A percentile compares a stretch with the other conserved stretches of the same genome.
These are phyloP conservation scores for Drosophila planitibia DNA, from an alignment of 2,888 invertebrate genomes.

Conservation along the genomic window DNA sequence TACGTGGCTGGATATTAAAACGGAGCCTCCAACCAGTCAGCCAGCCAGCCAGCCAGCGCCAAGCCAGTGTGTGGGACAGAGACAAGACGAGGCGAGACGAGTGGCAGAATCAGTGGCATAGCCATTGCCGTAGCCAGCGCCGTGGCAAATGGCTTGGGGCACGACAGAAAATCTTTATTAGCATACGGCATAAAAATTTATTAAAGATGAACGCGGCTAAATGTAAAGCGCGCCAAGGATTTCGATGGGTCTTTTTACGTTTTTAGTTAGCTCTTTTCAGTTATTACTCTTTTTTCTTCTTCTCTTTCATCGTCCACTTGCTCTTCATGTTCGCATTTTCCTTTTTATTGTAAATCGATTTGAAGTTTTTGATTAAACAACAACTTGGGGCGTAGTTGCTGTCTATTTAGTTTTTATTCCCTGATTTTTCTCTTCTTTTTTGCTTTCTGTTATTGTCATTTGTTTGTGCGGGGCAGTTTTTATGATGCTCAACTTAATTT, in stretches of 20 bases:
- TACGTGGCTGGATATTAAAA: conserved; percentile 81
- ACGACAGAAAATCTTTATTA: conserved; percentile 79
- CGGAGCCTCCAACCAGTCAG: conserved; percentile 31
- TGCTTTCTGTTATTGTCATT: conserved; percentile 62
- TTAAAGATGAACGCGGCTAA: conserved; percentile 75
- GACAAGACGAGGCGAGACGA: neutral
- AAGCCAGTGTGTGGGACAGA: conserved; percentile 10
- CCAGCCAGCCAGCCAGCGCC: neutral
- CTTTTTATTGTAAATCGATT: conserved; percentile 77
- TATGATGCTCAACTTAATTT: conserved; percentile 81
- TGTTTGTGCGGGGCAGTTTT: conserved; percentile 57
- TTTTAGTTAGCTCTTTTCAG: conserved; percentile 52
- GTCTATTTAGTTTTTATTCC: conserved; percentile 50
- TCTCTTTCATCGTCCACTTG: neutral
- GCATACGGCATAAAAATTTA: conserved; percentile 82
- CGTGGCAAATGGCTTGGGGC: conserved; percentile 66
- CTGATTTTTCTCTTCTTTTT: conserved; percentile 18
- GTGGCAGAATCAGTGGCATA: conserved; percentile 17
- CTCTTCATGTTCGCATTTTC: conserved; percentile 5
- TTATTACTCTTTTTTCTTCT: conserved; percentile 1
- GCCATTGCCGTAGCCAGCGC: conserved; percentile 20
- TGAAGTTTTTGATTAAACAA: conserved; percentile 77
- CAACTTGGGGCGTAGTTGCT: conserved; percentile 58
- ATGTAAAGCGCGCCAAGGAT: conserved; percentile 53
- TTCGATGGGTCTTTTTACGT: conserved; percentile 42